A percentile compares a stretch with the other conserved stretches of the same genome.
Conservation (phyloP, 2,888 invertebrate genomes). For the Drosophila anomelani region DNA sequence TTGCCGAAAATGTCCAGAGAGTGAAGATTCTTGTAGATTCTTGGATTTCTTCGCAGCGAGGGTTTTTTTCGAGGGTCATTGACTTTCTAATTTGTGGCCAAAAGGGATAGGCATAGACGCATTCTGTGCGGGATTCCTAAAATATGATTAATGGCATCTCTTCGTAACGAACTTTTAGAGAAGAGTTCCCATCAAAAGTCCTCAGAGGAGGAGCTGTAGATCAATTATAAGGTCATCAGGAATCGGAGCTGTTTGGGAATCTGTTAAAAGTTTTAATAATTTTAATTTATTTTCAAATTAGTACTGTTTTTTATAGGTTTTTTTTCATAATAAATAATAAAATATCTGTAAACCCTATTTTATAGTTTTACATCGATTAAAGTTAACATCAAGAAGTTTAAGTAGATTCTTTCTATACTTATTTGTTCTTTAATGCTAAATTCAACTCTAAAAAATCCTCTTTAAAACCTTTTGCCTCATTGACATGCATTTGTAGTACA, state of each 20-base stretch:
- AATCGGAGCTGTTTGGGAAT: not conserved
- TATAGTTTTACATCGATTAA: not conserved
- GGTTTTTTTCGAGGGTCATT: conserved; percentile 57
- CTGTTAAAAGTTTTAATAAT: not conserved
- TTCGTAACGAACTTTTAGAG: conserved; percentile 7
- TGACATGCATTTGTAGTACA: conserved; percentile 48
- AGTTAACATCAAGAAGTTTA: no score
- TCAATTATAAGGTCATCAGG: conserved; percentile 36
- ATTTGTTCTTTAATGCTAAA: not conserved
- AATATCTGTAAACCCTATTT: not conserved
- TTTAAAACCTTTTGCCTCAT: conserved; percentile 40
- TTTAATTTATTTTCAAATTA: not conserved
- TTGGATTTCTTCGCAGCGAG: conserved; percentile 23
- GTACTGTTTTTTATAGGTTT: no score
- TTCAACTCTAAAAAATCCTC: not conserved
- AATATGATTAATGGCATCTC: conserved; percentile 66
- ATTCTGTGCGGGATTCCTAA: conserved; percentile 45
- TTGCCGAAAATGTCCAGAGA: conserved; percentile 78
- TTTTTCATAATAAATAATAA: no score
- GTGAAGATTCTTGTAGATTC: conserved; percentile 26
- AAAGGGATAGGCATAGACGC: conserved; percentile 48
- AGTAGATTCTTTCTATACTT: not conserved
- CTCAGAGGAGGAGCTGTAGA: conserved; percentile 16
- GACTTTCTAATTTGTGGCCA: conserved; percentile 57
- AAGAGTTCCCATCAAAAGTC: conserved; percentile 22